Base-by-base conservation (phyloP, 2,797 vertebrate species). In the Acrossocheilus wenchowensis region DNA sequence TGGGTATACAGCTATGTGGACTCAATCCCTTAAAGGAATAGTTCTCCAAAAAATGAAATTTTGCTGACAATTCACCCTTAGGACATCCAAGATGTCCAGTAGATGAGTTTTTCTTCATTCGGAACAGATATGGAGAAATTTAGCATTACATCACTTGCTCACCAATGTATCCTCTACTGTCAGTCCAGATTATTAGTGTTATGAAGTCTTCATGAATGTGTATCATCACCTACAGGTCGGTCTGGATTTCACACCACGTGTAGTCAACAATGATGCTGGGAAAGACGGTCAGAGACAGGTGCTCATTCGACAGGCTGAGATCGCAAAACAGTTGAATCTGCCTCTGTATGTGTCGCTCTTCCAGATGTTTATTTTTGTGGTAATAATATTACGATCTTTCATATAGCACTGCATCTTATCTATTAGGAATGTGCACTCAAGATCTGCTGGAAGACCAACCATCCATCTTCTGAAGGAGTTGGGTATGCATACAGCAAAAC, bases 361-460 rank as follows among this genome's bases (percentile, higher is more conserved):
- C 17, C 12, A 21, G 75, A 19, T 41, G 41, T 41, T 0, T 39
- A 9, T 39, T n/a, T 82, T 73, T 43, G 6, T 12, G 14, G 8
- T 12, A 57, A 60, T 12, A 3, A 19, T 12, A 0, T 45, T 17
- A 75, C 45, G 57, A 54, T 68, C 30, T 9, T 15, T 66, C 41
- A 52, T 36, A 12, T 21, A 68, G 45, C 60, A 21, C 7, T 69
- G 30, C 19, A 39, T n/a, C 52, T 41, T 90, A 21, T 78, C 87
- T 73, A 45, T 86, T 85, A 99, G 98, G 93, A 99, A 99, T 92
- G 97, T 99, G 52, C 98, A 99, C 90, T 99, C 98, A 21, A 96
- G 97, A 30, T 99, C 98, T 88, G 98, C 98, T 82, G 98, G 98
- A 93, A 95, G 98, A 94, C 98, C 98, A 87, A 97, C 97, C 45